Conservation (phyloP, 1,140 invertebrate genomes). For the Lepidostoma basale region DNA sequence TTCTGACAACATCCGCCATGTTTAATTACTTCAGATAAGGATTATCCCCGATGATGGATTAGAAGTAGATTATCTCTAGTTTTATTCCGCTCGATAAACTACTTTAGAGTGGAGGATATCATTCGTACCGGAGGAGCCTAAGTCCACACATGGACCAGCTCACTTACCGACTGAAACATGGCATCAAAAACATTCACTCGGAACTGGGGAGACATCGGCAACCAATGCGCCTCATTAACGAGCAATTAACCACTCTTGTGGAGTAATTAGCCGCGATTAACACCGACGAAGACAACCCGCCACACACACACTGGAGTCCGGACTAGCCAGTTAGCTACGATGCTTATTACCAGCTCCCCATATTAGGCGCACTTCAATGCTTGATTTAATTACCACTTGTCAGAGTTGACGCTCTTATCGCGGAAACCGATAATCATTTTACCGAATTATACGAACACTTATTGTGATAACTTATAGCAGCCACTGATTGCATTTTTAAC, state of each 20-base stretch:
- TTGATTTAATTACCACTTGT: slow-evolving; percentile 13
- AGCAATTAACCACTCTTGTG: neutral
- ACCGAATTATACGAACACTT: neutral
- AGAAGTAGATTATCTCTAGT: neutral
- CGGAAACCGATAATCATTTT: neutral
- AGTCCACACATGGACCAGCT: neutral
- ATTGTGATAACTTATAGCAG: neutral
- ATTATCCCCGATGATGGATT: slow-evolving; percentile 34
- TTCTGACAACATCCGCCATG: slow-evolving; percentile 27
- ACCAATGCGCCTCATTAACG: neutral
- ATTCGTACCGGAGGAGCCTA: neutral
- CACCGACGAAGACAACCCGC: too few relatives aligned
- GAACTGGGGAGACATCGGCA: neutral
- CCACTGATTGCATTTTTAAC: neutral
- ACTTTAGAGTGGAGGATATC: neutral
- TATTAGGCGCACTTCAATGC: neutral
- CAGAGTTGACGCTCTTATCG: neutral
- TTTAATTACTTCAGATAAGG: slow-evolving; percentile 34
- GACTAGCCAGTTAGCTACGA: too few relatives aligned
- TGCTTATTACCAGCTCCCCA: neutral
- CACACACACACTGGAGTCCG: too few relatives aligned
- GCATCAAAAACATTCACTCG: neutral
- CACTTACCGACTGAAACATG: neutral
- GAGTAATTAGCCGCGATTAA: neutral
- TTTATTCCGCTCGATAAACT: too few relatives aligned